These are phyloP conservation scores for Carettochelys insculpta DNA, from an alignment of 2,113 vertebrate genomes.

Conservation along the genomic window DNA sequence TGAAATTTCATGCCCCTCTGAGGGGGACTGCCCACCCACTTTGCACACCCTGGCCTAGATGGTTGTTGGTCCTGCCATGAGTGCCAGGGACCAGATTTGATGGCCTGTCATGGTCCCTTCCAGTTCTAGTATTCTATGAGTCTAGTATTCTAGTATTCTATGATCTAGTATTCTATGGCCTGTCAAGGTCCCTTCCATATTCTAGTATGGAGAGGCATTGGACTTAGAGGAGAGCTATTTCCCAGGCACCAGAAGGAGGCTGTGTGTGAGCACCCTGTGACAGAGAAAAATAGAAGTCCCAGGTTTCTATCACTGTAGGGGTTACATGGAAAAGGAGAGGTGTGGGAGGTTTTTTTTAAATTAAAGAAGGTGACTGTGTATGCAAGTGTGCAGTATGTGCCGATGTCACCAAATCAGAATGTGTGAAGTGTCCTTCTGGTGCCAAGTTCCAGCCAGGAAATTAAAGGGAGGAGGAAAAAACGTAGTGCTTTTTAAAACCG, in stretches of 20 bases:
- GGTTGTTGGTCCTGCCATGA: too few relatives aligned
- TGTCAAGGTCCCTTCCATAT: too few relatives aligned
- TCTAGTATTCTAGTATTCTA: too few relatives aligned
- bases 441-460: constrained; percentile 23
- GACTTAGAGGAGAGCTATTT: background rate
- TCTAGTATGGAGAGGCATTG: background rate
- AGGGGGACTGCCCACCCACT: too few relatives aligned
- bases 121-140: too few relatives aligned
- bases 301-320: background rate
- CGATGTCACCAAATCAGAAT: background rate
- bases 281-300: background rate
- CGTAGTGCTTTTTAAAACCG: background rate
- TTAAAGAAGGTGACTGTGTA: background rate
- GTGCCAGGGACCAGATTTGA: too few relatives aligned
- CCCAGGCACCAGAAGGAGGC: background rate
- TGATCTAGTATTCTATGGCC: too few relatives aligned
- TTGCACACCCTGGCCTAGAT: too few relatives aligned
- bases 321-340: background rate
- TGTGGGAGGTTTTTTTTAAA: background rate
- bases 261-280: background rate
- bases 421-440: background rate
- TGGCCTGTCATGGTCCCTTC: too few relatives aligned
- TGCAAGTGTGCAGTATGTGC: background rate
- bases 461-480: background rate
- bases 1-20: too few relatives aligned